Evolutionary conservation across 2,113 vertebrate genomes (phyloP).

Genomic region (Dendrocopos noguchii): DNA sequence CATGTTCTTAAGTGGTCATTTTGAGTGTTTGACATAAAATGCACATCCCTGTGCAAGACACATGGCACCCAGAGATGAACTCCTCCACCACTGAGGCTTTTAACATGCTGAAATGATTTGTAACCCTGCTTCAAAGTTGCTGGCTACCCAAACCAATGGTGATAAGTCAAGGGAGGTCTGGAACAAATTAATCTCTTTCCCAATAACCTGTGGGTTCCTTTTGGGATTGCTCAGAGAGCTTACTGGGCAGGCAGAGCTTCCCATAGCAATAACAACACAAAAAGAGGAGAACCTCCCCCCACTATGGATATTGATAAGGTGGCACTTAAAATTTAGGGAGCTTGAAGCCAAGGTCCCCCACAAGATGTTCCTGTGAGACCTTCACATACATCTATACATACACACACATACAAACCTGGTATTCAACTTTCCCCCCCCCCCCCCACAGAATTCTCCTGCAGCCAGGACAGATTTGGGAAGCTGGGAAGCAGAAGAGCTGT

Average conservation of each 20-base stretch:
- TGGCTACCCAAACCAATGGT: slow-evolving; percentile 1
- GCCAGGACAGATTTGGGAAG: background rate
- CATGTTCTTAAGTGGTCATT: slow-evolving; percentile 32
- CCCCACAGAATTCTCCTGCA: background rate
- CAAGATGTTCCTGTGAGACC: background rate
- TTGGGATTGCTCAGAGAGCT: background rate
- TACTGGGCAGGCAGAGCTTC: background rate
- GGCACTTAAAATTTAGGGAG: background rate
- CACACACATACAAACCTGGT: background rate
- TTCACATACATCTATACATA: background rate
- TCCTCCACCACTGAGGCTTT: slow-evolving; percentile 1
- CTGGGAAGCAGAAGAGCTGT: background rate
- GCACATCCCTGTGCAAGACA: slow-evolving; percentile 30
- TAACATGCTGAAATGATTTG: slow-evolving; percentile 37
- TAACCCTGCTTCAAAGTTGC: slow-evolving; percentile 15
- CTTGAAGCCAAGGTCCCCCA: background rate
- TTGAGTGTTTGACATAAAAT: slow-evolving; percentile 27
- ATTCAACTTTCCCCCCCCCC: background rate
- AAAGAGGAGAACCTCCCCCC: background rate
- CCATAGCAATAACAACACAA: slow-evolving; percentile 28
- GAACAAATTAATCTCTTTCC: slow-evolving; percentile 52
- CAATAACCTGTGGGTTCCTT: slow-evolving; percentile 28
- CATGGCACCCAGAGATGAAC: background rate
- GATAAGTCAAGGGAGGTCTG: slow-evolving; percentile 48
- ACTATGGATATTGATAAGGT: background rate